These are phyloP conservation scores for Holothuria scabra DNA, from an alignment of 53 echinoderm and acorn worm genomes.

Conservation along the genomic window DNA sequence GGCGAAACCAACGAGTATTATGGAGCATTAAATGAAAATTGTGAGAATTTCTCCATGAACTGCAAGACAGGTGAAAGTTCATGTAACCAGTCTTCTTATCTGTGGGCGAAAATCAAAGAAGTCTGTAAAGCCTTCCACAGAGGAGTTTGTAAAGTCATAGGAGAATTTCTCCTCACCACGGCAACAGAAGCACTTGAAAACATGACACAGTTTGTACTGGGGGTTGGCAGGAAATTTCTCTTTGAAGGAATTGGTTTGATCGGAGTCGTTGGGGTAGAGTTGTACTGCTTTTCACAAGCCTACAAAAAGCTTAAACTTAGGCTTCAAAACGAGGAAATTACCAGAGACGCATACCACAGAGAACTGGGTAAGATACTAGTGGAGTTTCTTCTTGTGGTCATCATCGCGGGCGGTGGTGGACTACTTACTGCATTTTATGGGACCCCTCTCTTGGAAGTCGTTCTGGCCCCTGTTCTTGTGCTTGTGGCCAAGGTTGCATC, in stretches of 20 bases:
- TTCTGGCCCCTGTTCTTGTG: not conserved
- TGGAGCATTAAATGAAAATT: conserved; percentile 2
- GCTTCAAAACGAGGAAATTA: not conserved
- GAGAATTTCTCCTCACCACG: not conserved
- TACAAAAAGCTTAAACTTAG: not conserved
- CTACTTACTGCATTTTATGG: not conserved
- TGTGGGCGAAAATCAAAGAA: conserved; percentile 1
- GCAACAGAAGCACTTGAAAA: not conserved
- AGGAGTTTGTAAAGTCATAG: not conserved
- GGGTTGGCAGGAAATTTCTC: not conserved
- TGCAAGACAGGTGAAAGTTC: not conserved
- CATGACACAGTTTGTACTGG: not conserved
- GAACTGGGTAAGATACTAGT: conserved; percentile 6
- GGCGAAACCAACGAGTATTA: not conserved
- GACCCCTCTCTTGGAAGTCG: conserved; percentile 6
- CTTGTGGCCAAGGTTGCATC: conserved; percentile 4
- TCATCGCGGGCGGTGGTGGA: conserved; percentile 14
- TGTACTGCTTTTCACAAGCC: not conserved
- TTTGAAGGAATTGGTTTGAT: conserved; percentile 1
- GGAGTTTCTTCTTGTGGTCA: not conserved
- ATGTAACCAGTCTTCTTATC: not conserved
- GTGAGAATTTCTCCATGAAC: not conserved
- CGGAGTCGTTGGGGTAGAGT: not conserved
- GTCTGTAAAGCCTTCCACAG: too few species aligned
- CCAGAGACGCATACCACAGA: not conserved